Percentiles rank a stretch among this genome's conserved stretches.
phyloP scores from a whole-genome alignment of 2,797 vertebrate species.

The Pteropus rufus region DNA sequence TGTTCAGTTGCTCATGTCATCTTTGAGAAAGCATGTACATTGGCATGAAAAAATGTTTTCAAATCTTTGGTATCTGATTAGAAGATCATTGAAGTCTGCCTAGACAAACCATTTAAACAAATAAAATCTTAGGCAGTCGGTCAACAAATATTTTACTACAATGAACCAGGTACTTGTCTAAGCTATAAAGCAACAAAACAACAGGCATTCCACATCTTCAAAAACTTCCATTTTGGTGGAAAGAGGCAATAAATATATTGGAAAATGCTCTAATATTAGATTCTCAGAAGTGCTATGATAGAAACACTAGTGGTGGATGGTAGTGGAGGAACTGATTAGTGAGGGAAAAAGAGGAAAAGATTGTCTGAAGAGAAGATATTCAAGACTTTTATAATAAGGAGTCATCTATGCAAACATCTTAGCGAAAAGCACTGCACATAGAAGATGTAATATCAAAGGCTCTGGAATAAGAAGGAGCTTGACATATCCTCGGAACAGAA shows the following conservation, averaged over 20 bases:
- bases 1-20: neutral
- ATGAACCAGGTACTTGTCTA: neutral
- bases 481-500: neutral
- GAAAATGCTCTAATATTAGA: neutral
- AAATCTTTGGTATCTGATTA: neutral
- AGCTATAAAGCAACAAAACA: neutral
- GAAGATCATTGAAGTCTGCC: neutral
- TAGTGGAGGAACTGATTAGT: neutral
- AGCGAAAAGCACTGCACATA: neutral
- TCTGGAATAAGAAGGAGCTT: neutral
- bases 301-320: neutral
- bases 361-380: neutral
- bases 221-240: neutral
- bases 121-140: neutral
- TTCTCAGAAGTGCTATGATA: neutral
- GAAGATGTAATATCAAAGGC: neutral
- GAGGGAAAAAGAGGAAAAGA: neutral
- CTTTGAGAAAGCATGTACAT: neutral
- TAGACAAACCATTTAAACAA: conserved; percentile 17
- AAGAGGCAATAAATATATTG: neutral
- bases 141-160: conserved; percentile 33
- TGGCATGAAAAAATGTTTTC: conserved; percentile 26
- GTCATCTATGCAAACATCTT: neutral
- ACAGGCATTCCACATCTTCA: neutral
- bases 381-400: neutral